phyloP scores from a whole-genome alignment of 1,140 invertebrate species.

The Oedothorax gibbosus region DNA sequence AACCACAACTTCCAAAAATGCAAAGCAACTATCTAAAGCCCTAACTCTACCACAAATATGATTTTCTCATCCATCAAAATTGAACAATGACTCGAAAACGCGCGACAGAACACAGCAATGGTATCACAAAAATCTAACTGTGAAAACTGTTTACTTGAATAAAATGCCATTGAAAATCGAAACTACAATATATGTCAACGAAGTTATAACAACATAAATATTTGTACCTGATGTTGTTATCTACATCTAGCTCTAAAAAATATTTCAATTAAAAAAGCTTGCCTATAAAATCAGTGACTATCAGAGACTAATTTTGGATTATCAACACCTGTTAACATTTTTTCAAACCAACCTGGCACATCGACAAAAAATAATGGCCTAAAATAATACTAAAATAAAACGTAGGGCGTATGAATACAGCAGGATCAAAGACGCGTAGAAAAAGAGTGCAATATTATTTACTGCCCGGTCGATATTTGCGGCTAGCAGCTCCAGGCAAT shows the following conservation, averaged over 20 bases:
- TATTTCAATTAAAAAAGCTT: too few relatives aligned
- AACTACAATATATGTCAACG: too few relatives aligned
- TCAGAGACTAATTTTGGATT: too few relatives aligned
- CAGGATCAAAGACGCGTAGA: slow-evolving; percentile 48
- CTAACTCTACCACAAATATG: not conserved
- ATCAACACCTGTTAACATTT: too few relatives aligned
- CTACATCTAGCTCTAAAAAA: too few relatives aligned
- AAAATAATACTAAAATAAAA: slow-evolving; percentile 1
- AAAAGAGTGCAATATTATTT: slow-evolving; percentile 58
- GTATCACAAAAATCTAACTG: too few relatives aligned
- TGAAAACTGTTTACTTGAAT: too few relatives aligned
- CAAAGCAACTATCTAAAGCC: slow-evolving; percentile 11
- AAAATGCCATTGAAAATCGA: too few relatives aligned
- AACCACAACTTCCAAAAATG: not conserved
- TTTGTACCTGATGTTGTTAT: too few relatives aligned
- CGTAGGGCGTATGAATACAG: slow-evolving; percentile 47
- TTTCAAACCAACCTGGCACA: too few relatives aligned
- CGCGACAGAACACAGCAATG: slow-evolving; percentile 4
- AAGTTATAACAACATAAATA: too few relatives aligned
- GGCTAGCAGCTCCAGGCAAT: slow-evolving; percentile 37
- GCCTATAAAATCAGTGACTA: too few relatives aligned
- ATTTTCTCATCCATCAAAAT: slow-evolving; percentile 12
- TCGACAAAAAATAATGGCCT: slow-evolving; percentile 5
- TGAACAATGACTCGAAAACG: slow-evolving; percentile 34
- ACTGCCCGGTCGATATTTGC: slow-evolving; percentile 48